Conservation (phyloP, 2,113 vertebrate species). For the Cyphomyrus plagiostoma region DNA sequence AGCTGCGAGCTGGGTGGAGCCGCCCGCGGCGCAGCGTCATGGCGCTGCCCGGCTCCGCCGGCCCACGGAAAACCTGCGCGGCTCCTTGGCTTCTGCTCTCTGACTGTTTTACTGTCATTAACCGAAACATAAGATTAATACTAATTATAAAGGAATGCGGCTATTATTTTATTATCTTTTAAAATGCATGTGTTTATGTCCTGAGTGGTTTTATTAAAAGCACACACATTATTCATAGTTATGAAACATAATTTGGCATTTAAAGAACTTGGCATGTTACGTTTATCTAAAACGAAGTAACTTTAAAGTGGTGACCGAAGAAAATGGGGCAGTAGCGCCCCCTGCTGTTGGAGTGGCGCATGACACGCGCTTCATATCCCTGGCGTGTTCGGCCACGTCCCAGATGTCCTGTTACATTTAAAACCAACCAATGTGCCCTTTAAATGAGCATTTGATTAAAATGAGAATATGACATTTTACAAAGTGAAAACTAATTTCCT, state of each 20-base stretch:
- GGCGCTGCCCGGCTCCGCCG: not conserved
- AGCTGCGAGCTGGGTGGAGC: slow-evolving; percentile 7
- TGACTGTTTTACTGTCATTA: not conserved
- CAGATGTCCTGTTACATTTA: not conserved
- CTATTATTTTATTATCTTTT: not conserved
- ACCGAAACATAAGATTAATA: not conserved
- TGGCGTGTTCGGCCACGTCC: not conserved
- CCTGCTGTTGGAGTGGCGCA: not conserved
- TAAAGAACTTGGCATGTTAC: not conserved
- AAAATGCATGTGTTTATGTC: not conserved
- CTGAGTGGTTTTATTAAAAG: not conserved
- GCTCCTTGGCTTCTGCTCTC: not conserved
- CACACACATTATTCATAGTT: not conserved
- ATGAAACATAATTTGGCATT: not conserved
- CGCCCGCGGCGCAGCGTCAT: slow-evolving; percentile 3
- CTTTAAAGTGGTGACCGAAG: not conserved
- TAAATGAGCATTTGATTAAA: not conserved
- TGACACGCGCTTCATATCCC: not conserved
- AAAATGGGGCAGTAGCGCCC: not conserved
- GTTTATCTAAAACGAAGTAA: not conserved
- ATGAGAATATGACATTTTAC: not conserved
- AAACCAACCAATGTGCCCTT: not conserved
- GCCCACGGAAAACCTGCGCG: not conserved
- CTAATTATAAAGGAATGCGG: not conserved
- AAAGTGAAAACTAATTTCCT: not conserved